Evolutionary conservation across 2,113 vertebrate genomes (phyloP).

Genomic region (Erpornis zantholeuca): DNA sequence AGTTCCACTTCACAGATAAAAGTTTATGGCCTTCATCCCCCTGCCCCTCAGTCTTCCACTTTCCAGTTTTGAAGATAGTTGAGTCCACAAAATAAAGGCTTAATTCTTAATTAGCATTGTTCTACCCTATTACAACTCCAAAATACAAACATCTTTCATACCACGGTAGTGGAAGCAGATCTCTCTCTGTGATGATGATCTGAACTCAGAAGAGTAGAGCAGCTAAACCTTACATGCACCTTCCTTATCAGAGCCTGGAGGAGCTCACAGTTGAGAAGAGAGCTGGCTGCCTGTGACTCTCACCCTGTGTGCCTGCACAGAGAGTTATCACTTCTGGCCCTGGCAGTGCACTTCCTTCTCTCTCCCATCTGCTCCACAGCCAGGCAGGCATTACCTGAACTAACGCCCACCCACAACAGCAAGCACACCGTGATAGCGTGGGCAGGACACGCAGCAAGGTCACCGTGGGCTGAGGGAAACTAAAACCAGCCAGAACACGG

Average conservation of each 20-base stretch:
- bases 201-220: not conserved
- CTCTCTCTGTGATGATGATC: not conserved
- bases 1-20: not conserved
- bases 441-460: not conserved
- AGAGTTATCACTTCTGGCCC: fast-evolving
- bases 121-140: not conserved
- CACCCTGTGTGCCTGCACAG: not conserved
- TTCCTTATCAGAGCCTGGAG: not conserved
- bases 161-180: not conserved
- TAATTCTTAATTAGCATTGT: not conserved
- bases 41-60: not conserved
- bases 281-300: not conserved
- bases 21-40: not conserved
- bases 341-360: not conserved
- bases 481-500: not conserved
- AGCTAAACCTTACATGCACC: not conserved
- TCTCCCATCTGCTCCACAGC: not conserved
- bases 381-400: not conserved
- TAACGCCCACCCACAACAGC: not conserved
- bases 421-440: fast-evolving
- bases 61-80: not conserved
- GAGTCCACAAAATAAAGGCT: not conserved
- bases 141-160: not conserved
- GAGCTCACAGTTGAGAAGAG: not conserved
- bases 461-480: not conserved